A percentile compares a stretch with the other conserved stretches of the same genome.
phyloP scores from a whole-genome alignment of 2,888 invertebrate genomes.

The Lasioglossum pauxillum region DNA sequence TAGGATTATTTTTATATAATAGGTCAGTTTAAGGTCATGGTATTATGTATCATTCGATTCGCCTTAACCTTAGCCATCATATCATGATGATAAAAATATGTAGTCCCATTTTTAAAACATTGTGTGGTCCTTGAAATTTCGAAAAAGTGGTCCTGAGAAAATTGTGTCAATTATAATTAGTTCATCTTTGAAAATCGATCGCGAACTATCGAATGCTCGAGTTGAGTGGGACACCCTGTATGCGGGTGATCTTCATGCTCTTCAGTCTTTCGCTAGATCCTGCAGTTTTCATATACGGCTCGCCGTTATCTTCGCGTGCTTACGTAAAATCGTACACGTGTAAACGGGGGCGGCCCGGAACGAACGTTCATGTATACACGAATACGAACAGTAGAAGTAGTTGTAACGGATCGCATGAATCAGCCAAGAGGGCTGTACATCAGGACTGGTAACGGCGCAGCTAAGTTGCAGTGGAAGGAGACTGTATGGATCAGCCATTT shows the following conservation, averaged over 20 bases:
- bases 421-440: slow-evolving; percentile 59
- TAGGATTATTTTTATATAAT: not conserved
- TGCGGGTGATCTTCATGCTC: not conserved
- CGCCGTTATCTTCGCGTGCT: slow-evolving; percentile 14
- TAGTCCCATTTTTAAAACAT: not conserved
- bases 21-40: not conserved
- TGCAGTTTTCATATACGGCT: not conserved
- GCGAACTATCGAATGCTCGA: not conserved
- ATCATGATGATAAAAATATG: not conserved
- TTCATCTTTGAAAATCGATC: not conserved
- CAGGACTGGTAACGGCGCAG: slow-evolving; percentile 41
- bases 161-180: not conserved
- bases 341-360: slow-evolving; percentile 16
- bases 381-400: slow-evolving; percentile 25
- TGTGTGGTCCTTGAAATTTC: not conserved
- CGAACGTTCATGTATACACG: not conserved
- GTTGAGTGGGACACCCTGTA: not conserved
- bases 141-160: not conserved
- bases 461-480: slow-evolving; percentile 53
- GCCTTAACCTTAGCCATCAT: not conserved
- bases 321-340: slow-evolving; percentile 27
- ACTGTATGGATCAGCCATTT: slow-evolving; percentile 63
- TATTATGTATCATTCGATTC: not conserved
- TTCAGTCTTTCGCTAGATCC: not conserved
- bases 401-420: slow-evolving; percentile 58